Percentiles rank a stretch among this genome's conserved stretches.
phyloP scores from a whole-genome alignment of 2,888 invertebrate species.

The Liodrosophila aerea region DNA sequence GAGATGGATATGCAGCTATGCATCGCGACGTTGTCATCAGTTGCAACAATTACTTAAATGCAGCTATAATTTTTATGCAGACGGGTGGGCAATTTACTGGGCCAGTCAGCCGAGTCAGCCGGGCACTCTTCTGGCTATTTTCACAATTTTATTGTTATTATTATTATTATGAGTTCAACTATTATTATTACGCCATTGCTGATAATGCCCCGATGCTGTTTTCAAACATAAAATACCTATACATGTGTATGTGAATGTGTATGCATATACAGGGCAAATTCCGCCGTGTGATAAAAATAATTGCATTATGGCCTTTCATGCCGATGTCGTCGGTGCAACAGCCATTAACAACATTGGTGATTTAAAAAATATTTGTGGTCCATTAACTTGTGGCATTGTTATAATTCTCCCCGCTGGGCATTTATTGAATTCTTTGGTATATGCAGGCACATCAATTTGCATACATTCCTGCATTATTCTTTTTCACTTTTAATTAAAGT shows the following conservation, averaged over 20 bases:
- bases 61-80: constrained; percentile 73
- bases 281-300: constrained; percentile 52
- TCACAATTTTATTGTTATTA: constrained; percentile 65
- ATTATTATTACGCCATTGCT: constrained; percentile 40
- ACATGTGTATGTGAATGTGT: constrained; percentile 1
- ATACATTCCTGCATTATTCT: neutral
- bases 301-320: constrained; percentile 54
- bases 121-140: constrained; percentile 29
- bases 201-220: constrained; percentile 21
- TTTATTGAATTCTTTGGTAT: constrained; percentile 27
- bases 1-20: constrained; percentile 11
- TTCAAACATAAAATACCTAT: neutral
- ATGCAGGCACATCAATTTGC: neutral
- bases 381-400: constrained; percentile 47
- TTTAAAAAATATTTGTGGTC: constrained; percentile 55
- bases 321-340: constrained; percentile 25
- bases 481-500: constrained; percentile 1
- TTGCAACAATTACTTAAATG: constrained; percentile 77
- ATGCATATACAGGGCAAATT: constrained; percentile 25
- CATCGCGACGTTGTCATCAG: constrained; percentile 62
- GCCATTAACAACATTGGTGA: constrained; percentile 33
- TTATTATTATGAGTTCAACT: constrained; percentile 58
- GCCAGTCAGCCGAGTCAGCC: constrained; percentile 3
- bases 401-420: constrained; percentile 27
- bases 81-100: constrained; percentile 54